Evolutionary conservation across 2,113 vertebrate genomes (phyloP).

Genomic region (Pseudorasbora parva): DNA sequence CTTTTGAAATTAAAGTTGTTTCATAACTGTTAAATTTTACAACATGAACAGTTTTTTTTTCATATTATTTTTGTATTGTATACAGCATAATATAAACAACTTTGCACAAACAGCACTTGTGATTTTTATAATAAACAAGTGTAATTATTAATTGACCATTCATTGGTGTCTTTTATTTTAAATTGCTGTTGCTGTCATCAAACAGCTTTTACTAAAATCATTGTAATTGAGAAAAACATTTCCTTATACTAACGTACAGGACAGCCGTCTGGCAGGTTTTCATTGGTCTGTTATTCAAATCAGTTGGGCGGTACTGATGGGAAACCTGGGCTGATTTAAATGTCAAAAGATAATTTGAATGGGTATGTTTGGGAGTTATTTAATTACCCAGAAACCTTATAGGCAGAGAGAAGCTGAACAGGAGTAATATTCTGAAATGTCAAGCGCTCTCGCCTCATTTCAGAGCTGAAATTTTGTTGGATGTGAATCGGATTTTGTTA

Average conservation of each 20-base stretch:
- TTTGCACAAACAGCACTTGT: too few relatives aligned
- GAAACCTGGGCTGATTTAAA: not conserved
- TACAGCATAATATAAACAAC: too few relatives aligned
- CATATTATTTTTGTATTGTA: too few relatives aligned
- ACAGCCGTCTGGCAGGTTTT: not conserved
- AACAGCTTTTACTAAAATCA: too few relatives aligned
- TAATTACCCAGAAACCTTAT: conserved; percentile 30
- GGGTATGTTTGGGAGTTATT: conserved; percentile 30
- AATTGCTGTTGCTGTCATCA: too few relatives aligned
- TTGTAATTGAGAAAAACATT: too few relatives aligned
- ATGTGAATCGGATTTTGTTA: not conserved
- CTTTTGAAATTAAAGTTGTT: too few relatives aligned
- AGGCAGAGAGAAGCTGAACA: not conserved
- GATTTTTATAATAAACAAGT: too few relatives aligned
- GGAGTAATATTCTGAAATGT: conserved; percentile 15
- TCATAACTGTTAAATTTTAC: too few relatives aligned
- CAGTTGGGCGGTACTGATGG: not conserved
- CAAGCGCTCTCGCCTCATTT: not conserved
- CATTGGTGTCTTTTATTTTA: too few relatives aligned
- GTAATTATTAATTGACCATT: too few relatives aligned
- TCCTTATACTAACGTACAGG: not conserved
- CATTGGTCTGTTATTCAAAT: conserved; percentile 26
- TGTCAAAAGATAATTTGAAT: conserved; percentile 17
- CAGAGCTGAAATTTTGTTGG: not conserved
- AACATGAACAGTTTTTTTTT: too few relatives aligned